A percentile compares a stretch with the other conserved stretches of the same genome.
These are phyloP conservation scores for Parotocinclus haroldoi DNA, from an alignment of 2,797 vertebrate species.

Conservation along the genomic window DNA sequence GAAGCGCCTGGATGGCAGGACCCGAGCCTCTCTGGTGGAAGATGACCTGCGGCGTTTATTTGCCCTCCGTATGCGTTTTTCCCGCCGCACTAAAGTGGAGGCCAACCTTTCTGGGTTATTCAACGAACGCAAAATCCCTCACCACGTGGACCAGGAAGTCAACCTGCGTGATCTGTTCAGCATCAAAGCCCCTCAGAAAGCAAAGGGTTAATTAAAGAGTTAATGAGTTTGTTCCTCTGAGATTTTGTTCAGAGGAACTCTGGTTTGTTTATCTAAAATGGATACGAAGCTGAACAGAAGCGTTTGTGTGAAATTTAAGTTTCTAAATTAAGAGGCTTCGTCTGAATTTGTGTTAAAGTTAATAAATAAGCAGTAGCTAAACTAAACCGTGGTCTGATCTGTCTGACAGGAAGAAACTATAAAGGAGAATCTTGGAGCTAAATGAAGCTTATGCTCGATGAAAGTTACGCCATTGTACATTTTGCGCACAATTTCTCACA, in stretches of 20 bases:
- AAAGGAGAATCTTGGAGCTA: too few species aligned
- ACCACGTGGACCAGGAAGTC: constrained; percentile 70
- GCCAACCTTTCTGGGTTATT: constrained; percentile 72
- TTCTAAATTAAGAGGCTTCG: too few species aligned
- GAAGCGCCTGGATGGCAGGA: constrained; percentile 64
- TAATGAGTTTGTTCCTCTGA: too few species aligned
- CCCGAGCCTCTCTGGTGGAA: constrained; percentile 62
- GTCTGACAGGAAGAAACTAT: too few species aligned
- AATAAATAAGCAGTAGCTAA: constrained; percentile 3
- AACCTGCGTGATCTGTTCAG: constrained; percentile 70
- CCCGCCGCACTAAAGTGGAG: constrained; percentile 67
- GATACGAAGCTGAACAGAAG: too few species aligned
- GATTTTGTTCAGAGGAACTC: too few species aligned
- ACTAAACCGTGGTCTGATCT: not conserved
- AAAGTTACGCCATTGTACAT: too few species aligned
- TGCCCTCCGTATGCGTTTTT: constrained; percentile 64
- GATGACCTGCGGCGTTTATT: constrained; percentile 71
- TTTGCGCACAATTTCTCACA: too few species aligned
- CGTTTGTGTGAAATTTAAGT: too few species aligned
- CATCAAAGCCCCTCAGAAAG: constrained; percentile 49
- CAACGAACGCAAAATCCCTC: constrained; percentile 75
- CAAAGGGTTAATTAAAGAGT: not conserved
- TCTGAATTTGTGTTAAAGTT: not conserved
- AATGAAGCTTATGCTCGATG: too few species aligned
- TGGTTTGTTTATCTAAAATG: too few species aligned